Evolutionary conservation across 2,797 vertebrate genomes (phyloP), one percentile per base, ranked within the genome.

Genomic region (Gymnoscopelus microlampas): DNA sequence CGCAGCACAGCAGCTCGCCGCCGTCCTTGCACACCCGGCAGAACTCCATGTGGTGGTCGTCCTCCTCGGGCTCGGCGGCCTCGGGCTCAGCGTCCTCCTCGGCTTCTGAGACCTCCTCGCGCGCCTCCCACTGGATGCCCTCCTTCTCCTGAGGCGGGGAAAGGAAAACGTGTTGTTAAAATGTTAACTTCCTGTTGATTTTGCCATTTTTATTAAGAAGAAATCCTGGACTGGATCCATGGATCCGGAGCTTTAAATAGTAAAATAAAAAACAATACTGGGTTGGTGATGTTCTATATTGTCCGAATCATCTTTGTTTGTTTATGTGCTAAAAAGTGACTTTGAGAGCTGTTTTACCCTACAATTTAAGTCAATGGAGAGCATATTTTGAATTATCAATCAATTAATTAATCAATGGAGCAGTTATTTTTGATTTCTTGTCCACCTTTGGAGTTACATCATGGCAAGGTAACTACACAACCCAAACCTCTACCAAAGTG

Each of bases 1-100:
- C 98, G 59, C 98, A 99, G 94, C 98, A 99, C 0, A 99, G 93
- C 1, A 99, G 93, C 87, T 99, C 98, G 32, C 98, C 98, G 0
- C 98, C 98, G 1, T 99, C 98, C 81, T 99, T 99, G 87, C 98
- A 99, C 64, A 98, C 97, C 6, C 98, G 83, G 76, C 98, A 99
- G 89, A 99, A 99, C 84, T 99, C 98, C 97, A 99, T 99, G 87
- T 99, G 98, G 81, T 97, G 96, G 87, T 98, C 98, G 59, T 98
- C 97, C 86, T 98, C 98, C 83, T 98, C 97, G 39, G 89, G 88
- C 58, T 94, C 94, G 0, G 80, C 91, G 0, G 87, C 88, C 19
- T 93, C 96, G 0, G 19, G 19, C 19, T 69, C 76, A 3, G 92
- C 93, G 73, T 97, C 96, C 61, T 90, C 91, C 57, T 98, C 97